Evolutionary conservation across 2,797 vertebrate species (phyloP).

Genomic region (Siniperca scherzeri): DNA sequence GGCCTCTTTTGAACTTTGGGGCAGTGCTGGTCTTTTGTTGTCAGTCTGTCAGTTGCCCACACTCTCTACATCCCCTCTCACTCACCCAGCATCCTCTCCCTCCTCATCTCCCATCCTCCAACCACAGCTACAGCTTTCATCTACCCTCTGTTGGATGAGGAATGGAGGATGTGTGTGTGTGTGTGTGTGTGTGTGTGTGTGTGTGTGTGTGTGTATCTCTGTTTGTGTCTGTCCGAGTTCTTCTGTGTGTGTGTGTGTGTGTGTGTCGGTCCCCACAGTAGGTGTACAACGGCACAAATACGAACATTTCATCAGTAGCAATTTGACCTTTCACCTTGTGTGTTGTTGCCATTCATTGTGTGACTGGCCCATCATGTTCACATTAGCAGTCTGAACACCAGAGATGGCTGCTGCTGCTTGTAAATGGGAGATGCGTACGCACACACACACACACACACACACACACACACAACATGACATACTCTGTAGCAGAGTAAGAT

Average conservation of each 20-base stretch:
- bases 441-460: constrained; percentile 12
- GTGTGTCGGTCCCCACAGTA: neutral
- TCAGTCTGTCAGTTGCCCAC: constrained; percentile 63
- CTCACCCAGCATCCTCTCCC: constrained; percentile 40
- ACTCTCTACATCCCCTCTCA: constrained; percentile 40
- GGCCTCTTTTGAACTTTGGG: constrained; percentile 72
- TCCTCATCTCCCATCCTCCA: constrained; percentile 63
- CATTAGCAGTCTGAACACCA: constrained; percentile 55
- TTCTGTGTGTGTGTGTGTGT: constrained; percentile 6
- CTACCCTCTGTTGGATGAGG: constrained; percentile 50
- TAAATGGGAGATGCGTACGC: constrained; percentile 15
- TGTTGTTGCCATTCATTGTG: constrained; percentile 60
- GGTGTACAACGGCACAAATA: constrained; percentile 31
- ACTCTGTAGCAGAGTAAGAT: constrained; percentile 44
- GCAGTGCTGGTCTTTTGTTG: constrained; percentile 74
- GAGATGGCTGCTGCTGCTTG: constrained; percentile 22
- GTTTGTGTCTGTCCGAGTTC: constrained; percentile 17
- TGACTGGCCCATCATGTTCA: constrained; percentile 35
- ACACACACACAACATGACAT: constrained; percentile 10
- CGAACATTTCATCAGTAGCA: constrained; percentile 49
- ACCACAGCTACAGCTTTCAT: constrained; percentile 67
- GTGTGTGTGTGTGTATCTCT: constrained; percentile 6
- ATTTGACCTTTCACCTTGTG: constrained; percentile 71
- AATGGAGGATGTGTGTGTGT: constrained; percentile 27
- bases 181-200: constrained; percentile 11